phyloP scores from a whole-genome alignment of 2,113 vertebrate species.

The Echinops telfairi region DNA sequence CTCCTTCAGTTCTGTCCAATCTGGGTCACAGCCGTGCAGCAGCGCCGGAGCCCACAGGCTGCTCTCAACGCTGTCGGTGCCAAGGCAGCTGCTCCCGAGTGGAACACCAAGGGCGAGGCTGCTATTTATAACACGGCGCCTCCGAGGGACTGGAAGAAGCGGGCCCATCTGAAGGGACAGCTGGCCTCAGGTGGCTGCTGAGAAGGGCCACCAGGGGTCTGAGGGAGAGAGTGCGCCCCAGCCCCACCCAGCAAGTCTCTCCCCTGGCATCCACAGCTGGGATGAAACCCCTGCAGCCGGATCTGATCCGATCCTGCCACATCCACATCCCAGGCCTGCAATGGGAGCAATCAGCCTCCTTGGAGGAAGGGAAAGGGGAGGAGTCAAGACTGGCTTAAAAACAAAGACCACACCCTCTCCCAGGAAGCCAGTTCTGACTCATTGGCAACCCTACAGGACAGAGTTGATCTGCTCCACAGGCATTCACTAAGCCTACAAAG shows the following conservation, averaged over 20 bases:
- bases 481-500: no score
- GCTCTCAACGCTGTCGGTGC: not conserved
- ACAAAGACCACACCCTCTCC: no score
- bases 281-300: fast-evolving
- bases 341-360: no score
- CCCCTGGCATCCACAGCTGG: not conserved
- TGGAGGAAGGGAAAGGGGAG: not conserved
- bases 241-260: not conserved
- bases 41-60: conserved; percentile 27
- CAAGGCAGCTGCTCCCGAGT: not conserved
- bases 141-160: no score
- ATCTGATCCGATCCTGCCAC: not conserved
- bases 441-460: no score
- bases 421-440: no score
- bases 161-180: no score
- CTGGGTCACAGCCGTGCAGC: conserved; percentile 74
- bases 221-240: not conserved
- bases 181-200: not conserved
- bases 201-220: not conserved
- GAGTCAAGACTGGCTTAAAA: not conserved
- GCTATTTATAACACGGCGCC: conserved; percentile 78
- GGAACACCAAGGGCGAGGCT: conserved; percentile 65
- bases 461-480: no score
- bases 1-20: not conserved
- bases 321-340: not conserved